These are phyloP conservation scores for Diadegma fenestrale DNA, from an alignment of 2,888 invertebrate species.

Conservation along the genomic window DNA sequence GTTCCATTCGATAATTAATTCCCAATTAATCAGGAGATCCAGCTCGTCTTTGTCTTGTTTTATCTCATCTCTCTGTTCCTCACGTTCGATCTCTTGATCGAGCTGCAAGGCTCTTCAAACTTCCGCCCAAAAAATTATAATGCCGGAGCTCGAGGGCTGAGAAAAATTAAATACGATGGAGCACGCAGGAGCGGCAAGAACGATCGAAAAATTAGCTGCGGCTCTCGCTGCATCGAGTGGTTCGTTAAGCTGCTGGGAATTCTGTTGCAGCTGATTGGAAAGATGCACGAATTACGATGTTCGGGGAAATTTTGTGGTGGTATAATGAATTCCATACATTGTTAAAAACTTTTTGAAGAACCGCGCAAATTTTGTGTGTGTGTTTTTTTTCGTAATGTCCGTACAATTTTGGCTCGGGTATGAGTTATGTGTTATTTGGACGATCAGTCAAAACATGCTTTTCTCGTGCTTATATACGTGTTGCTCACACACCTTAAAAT, in stretches of 20 bases:
- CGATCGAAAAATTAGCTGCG: slow-evolving; percentile 34
- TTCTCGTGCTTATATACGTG: background rate
- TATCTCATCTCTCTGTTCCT: background rate
- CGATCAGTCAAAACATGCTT: slow-evolving; percentile 16
- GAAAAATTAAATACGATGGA: slow-evolving; percentile 40
- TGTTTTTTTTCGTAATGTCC: slow-evolving; percentile 9
- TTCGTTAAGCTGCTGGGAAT: slow-evolving; percentile 58
- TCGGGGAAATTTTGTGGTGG: slow-evolving; percentile 48
- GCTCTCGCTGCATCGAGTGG: slow-evolving; percentile 48
- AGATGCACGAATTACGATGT: slow-evolving; percentile 11
- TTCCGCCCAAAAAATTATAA: slow-evolving; percentile 55
- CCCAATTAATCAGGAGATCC: slow-evolving; percentile 51
- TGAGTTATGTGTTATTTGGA: slow-evolving; percentile 21
- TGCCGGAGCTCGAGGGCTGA: slow-evolving; percentile 17
- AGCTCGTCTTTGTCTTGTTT: background rate
- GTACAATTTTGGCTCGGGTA: slow-evolving; percentile 7
- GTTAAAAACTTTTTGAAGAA: slow-evolving; percentile 31
- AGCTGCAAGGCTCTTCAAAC: slow-evolving; percentile 37
- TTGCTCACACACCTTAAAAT: background rate
- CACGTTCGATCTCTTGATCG: background rate
- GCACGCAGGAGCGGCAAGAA: slow-evolving; percentile 26
- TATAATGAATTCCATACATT: slow-evolving; percentile 55
- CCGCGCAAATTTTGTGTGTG: slow-evolving; percentile 39
- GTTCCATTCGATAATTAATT: slow-evolving; percentile 60
- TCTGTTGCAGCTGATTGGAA: slow-evolving; percentile 49